phyloP scores from a whole-genome alignment of 2,113 vertebrate species.

The Halichoerus grypus region DNA sequence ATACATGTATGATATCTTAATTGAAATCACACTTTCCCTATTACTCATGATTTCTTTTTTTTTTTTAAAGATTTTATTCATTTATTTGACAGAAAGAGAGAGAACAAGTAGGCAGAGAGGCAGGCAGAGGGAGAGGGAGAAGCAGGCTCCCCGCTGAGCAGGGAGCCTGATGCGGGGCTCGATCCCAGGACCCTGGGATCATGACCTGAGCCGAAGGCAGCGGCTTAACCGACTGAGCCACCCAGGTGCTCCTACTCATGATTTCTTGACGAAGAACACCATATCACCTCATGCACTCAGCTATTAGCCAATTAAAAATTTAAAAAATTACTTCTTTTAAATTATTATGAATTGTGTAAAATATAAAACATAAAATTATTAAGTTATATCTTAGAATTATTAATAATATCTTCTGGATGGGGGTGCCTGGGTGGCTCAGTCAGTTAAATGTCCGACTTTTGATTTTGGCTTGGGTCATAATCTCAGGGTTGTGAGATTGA shows the following conservation, averaged over 20 bases:
- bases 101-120: too few relatives aligned
- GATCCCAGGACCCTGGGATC: too few relatives aligned
- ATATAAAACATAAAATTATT: neutral
- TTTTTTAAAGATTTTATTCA: too few relatives aligned
- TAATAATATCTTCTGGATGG: neutral
- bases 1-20: slow-evolving; percentile 16
- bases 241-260: neutral
- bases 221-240: too few relatives aligned
- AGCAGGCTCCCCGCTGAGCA: too few relatives aligned
- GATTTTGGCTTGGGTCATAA: neutral
- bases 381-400: neutral
- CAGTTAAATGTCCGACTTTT: neutral
- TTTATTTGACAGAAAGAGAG: too few relatives aligned
- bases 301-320: neutral
- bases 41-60: neutral
- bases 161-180: too few relatives aligned
- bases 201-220: too few relatives aligned
- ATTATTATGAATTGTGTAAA: neutral
- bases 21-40: neutral
- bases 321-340: neutral
- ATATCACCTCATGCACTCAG: neutral
- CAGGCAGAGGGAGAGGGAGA: too few relatives aligned
- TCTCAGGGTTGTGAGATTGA: neutral
- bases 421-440: neutral
- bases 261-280: neutral